phyloP scores from a whole-genome alignment of 2,888 invertebrate genomes.

The Apotomis capreana region DNA sequence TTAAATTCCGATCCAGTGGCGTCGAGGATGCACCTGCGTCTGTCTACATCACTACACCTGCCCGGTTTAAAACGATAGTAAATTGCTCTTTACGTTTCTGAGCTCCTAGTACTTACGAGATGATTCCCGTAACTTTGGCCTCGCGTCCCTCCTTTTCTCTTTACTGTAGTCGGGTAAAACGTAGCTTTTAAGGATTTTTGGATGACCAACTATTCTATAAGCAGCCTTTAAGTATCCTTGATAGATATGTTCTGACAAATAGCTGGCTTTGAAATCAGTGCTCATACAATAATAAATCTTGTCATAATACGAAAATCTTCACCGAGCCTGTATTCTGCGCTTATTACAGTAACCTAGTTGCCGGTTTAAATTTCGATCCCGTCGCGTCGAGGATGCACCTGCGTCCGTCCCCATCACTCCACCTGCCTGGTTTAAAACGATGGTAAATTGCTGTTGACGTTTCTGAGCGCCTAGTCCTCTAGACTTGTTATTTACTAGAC shows the following conservation, averaged over 20 bases:
- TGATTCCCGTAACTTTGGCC: too few species aligned
- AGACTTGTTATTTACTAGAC: not conserved
- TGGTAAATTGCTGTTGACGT: slow-evolving; percentile 1
- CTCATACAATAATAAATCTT: too few species aligned
- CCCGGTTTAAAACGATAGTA: slow-evolving; percentile 6
- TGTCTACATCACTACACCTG: not conserved
- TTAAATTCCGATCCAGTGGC: not conserved
- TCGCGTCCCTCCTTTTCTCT: too few species aligned
- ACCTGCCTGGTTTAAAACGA: slow-evolving; percentile 4
- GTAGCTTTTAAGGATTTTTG: too few species aligned
- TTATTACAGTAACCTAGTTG: not conserved
- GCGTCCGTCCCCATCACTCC: not conserved
- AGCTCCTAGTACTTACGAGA: not conserved
- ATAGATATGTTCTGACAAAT: too few species aligned
- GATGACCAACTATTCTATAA: too few species aligned
- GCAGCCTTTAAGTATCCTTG: too few species aligned
- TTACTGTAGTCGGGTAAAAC: too few species aligned
- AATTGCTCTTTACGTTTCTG: slow-evolving; percentile 5
- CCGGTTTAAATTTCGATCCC: not conserved
- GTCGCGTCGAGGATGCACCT: slow-evolving; percentile 5
- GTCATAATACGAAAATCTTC: too few species aligned
- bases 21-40: slow-evolving; percentile 7
- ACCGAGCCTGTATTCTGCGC: not conserved
- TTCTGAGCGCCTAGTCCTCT: not conserved
- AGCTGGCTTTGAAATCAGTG: too few species aligned